Evolutionary conservation across 2,797 vertebrate genomes (phyloP).

Genomic region (Tragopan temminckii): DNA sequence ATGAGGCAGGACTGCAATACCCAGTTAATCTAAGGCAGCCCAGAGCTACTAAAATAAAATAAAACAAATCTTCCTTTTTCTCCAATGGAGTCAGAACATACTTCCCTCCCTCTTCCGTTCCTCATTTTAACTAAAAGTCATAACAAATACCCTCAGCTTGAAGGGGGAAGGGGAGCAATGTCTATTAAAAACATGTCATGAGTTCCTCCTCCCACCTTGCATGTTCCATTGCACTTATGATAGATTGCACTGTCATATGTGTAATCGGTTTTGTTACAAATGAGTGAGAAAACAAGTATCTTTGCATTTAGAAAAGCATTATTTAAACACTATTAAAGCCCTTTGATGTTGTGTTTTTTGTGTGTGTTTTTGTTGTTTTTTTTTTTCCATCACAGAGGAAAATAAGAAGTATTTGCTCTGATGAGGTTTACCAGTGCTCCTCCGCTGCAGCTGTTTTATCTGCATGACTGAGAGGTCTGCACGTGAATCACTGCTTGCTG

Average conservation of each 20-base stretch:
- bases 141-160: conserved; percentile 27
- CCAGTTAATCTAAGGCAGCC: conserved; percentile 72
- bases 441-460: not conserved
- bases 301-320: conserved; percentile 60
- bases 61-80: conserved; percentile 71
- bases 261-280: conserved; percentile 73
- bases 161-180: conserved; percentile 51
- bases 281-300: conserved; percentile 71
- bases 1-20: conserved; percentile 73
- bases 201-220: conserved; percentile 55
- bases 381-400: not conserved
- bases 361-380: not conserved
- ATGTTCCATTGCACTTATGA: conserved; percentile 65
- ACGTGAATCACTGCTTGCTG: rapidly evolving
- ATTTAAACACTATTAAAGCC: conserved; percentile 64
- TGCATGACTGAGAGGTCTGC: not conserved
- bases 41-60: conserved; percentile 78
- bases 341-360: not conserved
- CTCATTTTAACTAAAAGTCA: conserved; percentile 42
- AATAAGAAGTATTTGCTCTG: conserved; percentile 19
- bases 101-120: conserved; percentile 15
- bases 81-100: conserved; percentile 56
- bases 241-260: conserved; percentile 34
- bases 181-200: conserved; percentile 58
- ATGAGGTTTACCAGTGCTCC: not conserved